phyloP scores from a whole-genome alignment of 2,888 invertebrate genomes.

The Mythimna albipuncta region DNA sequence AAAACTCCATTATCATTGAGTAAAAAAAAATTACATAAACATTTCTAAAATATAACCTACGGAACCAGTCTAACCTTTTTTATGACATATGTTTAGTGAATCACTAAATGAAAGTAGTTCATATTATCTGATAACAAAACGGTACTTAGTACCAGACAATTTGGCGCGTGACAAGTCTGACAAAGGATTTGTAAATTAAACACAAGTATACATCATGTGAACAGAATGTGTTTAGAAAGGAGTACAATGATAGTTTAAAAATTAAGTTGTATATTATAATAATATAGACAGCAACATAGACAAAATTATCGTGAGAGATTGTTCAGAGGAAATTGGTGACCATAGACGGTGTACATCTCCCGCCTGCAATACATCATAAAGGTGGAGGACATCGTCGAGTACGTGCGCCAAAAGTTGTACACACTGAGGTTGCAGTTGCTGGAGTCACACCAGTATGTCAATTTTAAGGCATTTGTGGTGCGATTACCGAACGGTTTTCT shows the following conservation, averaged over 20 bases:
- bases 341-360: background rate
- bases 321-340: background rate
- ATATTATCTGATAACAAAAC: slow-evolving; percentile 20
- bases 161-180: background rate
- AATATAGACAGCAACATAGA: background rate
- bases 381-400: no score
- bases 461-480: no score
- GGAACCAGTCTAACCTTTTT: slow-evolving; percentile 7
- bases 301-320: background rate
- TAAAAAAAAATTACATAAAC: no score
- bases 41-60: background rate
- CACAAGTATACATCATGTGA: background rate
- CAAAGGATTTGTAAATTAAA: slow-evolving; percentile 5
- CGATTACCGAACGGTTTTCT: no score
- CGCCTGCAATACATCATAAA: no score
- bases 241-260: slow-evolving; percentile 8
- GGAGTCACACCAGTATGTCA: no score
- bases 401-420: no score
- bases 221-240: background rate
- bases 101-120: background rate
- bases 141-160: background rate
- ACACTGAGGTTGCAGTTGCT: no score
- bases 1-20: no score
- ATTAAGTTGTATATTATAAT: background rate
- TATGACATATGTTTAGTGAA: slow-evolving; percentile 12